Base-by-base conservation (phyloP, 2,797 vertebrate genomes). In the Leucoraja ocellata region DNA sequence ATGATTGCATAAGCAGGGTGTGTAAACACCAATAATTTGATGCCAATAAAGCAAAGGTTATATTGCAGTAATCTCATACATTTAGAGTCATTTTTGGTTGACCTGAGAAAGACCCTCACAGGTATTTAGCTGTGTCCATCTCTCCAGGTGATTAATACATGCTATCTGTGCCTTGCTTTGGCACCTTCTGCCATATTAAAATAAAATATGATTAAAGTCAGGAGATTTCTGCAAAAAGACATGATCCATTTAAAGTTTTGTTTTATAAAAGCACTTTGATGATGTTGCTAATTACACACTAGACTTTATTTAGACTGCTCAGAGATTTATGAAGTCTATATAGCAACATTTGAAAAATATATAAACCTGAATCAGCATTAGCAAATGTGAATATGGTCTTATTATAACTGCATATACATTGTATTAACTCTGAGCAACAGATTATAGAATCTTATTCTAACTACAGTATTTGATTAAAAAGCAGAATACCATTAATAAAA, bases 391-490 rank as follows among this genome's bases (percentile, higher is more conserved):
- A 92, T 76, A 46, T 91, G 65, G 36, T 23, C 68, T 74, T 65
- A 74, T 10, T 91, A 25, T 28, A 92, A 28, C 23, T n/a, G 90
- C 71, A 46, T 46, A 74, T 71, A 91, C n/a, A 91, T 74, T 63
- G 54, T 76, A 58, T 54, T 74, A 25, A 74, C 65, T 13, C 39
- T 58, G 32, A 74, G 71, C 36, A 91, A 18, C 46, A 74, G 90
- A 92, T 92, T 92, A 92, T 1, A 92, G 23, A 92, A 88, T 88
- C 54, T 76, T 71, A 76, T 92, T 92, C 71, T 92, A 92, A 54
- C 90, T 92, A 92, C 68, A n/a, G 23, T 76, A 73, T 74, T 28
- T 74, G 71, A 92, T 92, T 74, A 92, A 76, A 92, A 74, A 71
- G 71, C 39, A 74, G 71, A 74, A 74, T 92, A 92, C n/a, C 63